Evolutionary conservation across 2,113 vertebrate genomes (phyloP).

Genomic region (Daphoenositta chrysoptera): DNA sequence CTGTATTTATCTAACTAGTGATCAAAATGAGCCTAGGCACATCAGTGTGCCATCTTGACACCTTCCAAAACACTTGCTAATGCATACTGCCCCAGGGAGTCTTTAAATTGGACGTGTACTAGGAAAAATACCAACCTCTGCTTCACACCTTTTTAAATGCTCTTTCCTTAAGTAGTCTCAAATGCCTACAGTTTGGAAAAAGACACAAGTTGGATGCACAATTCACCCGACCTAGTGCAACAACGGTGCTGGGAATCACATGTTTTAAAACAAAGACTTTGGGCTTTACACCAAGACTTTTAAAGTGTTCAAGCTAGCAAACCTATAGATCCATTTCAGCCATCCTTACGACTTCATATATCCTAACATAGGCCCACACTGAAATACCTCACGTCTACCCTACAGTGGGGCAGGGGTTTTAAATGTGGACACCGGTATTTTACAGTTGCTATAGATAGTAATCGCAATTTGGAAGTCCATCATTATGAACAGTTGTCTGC

Average conservation of each 20-base stretch:
- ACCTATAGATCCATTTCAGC: neutral
- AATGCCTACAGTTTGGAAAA: neutral
- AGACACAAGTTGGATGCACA: neutral
- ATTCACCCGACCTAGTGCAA: neutral
- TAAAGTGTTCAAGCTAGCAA: neutral
- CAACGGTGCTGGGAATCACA: neutral
- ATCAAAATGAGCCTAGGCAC: neutral
- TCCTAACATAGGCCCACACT: neutral
- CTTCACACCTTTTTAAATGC: neutral
- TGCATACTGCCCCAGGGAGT: neutral
- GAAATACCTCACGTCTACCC: neutral
- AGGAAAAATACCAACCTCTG: neutral
- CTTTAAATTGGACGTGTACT: neutral
- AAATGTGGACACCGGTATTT: neutral
- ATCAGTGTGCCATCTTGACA: neutral
- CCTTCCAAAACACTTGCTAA: neutral
- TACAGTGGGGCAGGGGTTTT: neutral
- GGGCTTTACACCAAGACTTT: neutral
- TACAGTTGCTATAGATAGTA: constrained; percentile 4
- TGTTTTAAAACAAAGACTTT: neutral
- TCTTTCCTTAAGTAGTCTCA: neutral
- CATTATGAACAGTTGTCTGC: neutral
- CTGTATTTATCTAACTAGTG: neutral
- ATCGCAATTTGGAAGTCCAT: neutral
- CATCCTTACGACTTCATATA: neutral